A percentile compares a stretch with the other conserved stretches of the same genome.
These are phyloP conservation scores for Syndactyla subalaris DNA, from an alignment of 2,797 vertebrate species.

Conservation along the genomic window DNA sequence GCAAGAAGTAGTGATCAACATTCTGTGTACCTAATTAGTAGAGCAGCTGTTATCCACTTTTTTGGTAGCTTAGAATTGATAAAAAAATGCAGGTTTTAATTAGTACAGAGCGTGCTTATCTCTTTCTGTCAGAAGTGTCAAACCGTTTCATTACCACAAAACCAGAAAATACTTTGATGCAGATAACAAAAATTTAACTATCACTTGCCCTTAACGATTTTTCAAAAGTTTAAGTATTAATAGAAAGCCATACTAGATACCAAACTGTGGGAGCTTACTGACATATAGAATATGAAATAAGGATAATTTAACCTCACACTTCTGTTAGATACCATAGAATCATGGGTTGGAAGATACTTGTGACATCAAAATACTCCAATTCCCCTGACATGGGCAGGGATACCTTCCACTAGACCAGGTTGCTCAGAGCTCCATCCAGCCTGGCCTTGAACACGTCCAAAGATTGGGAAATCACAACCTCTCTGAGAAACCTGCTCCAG, in stretches of 20 bases:
- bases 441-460: neutral
- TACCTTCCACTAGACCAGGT: neutral
- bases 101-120: conserved; percentile 31
- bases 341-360: neutral
- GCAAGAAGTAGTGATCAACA: conserved; percentile 34
- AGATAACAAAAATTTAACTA: conserved; percentile 32
- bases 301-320: neutral
- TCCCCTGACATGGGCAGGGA: rapidly evolving
- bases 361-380: neutral
- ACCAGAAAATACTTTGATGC: neutral
- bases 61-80: conserved; percentile 28
- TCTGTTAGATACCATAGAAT: neutral
- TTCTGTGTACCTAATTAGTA: conserved; percentile 44
- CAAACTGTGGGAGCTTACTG: neutral
- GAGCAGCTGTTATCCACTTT: conserved; percentile 58
- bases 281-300: neutral
- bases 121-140: conserved; percentile 33
- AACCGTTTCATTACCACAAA: conserved; percentile 40
- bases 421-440: neutral
- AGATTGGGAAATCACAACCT: neutral
- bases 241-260: neutral
- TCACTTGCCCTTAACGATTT: neutral
- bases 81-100: conserved; percentile 46
- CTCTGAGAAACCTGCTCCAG: neutral
- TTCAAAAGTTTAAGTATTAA: neutral